These are phyloP conservation scores for Platyrinchus mystaceus DNA, from an alignment of 2,797 vertebrate species.

Conservation along the genomic window DNA sequence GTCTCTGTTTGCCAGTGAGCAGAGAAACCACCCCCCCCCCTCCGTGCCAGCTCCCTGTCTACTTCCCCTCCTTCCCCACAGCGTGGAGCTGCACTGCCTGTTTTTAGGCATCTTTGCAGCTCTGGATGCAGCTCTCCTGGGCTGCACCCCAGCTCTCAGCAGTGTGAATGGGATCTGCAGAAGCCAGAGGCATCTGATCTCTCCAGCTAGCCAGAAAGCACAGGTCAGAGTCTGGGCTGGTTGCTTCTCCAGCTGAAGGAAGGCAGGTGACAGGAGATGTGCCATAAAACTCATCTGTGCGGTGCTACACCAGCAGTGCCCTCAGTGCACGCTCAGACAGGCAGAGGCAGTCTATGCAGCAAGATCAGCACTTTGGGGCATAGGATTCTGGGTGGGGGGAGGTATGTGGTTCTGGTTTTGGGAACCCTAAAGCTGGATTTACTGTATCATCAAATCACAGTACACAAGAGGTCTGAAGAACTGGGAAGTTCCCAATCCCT, in stretches of 20 bases:
- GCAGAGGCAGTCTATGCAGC: not conserved
- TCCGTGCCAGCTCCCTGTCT: not conserved
- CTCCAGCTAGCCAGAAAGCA: not conserved
- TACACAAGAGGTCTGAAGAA: not conserved
- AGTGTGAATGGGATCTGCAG: not conserved
- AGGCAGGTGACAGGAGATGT: not conserved
- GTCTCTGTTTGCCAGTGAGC: not conserved
- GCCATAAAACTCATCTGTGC: accelerated
- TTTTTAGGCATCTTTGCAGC: not conserved
- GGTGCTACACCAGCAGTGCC: not conserved
- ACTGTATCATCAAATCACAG: not conserved
- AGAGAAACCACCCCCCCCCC: not conserved
- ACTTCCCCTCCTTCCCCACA: constrained; percentile 20
- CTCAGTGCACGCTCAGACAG: accelerated
- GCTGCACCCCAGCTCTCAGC: not conserved
- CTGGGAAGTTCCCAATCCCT: not conserved
- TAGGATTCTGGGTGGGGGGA: not conserved
- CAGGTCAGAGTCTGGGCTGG: not conserved
- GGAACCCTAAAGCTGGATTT: not conserved
- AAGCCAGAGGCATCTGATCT: not conserved
- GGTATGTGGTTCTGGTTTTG: not conserved
- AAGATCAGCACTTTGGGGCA: not conserved
- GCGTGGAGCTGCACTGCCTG: constrained; percentile 39
- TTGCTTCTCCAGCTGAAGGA: not conserved
- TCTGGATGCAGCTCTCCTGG: not conserved